Evolutionary conservation across 2,888 invertebrate genomes (phyloP).

Genomic region (Sarcophaga variegata): DNA sequence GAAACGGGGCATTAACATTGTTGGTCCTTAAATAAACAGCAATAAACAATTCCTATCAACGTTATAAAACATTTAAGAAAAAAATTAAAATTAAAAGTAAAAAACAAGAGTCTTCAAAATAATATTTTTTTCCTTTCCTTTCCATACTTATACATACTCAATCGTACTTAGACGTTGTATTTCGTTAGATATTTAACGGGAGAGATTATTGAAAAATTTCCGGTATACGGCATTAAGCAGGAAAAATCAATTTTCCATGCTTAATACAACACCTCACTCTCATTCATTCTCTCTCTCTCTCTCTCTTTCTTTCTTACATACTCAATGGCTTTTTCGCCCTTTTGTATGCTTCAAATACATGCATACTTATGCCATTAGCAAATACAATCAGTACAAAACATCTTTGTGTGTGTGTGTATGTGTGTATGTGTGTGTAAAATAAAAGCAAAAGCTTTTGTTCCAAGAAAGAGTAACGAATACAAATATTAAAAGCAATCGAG

Average conservation of each 20-base stretch:
- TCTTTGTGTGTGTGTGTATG: not conserved
- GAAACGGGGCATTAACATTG: slow-evolving; percentile 94
- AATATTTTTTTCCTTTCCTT: not conserved
- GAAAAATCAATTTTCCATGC: slow-evolving; percentile 81
- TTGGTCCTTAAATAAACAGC: slow-evolving; percentile 75
- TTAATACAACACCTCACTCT: slow-evolving; percentile 57
- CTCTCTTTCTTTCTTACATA: too few species aligned
- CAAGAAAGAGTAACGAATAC: slow-evolving; percentile 33
- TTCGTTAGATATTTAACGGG: slow-evolving; percentile 44
- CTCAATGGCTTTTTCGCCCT: slow-evolving; percentile 28
- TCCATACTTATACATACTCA: not conserved
- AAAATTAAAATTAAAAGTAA: not conserved
- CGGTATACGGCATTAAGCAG: slow-evolving; percentile 75
- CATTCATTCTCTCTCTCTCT: too few species aligned
- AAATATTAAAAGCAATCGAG: slow-evolving; percentile 25
- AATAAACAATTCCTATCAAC: not conserved
- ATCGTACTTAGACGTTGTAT: not conserved
- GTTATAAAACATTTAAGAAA: not conserved
- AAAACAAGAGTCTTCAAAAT: not conserved
- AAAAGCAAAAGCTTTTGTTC: slow-evolving; percentile 46
- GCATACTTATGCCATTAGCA: slow-evolving; percentile 14
- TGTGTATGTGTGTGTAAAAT: not conserved
- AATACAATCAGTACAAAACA: slow-evolving; percentile 32
- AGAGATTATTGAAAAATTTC: slow-evolving; percentile 72
- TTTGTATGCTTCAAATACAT: slow-evolving; percentile 18